Base-by-base conservation (phyloP, 2,888 invertebrate species). In the Cerastis leucographa region DNA sequence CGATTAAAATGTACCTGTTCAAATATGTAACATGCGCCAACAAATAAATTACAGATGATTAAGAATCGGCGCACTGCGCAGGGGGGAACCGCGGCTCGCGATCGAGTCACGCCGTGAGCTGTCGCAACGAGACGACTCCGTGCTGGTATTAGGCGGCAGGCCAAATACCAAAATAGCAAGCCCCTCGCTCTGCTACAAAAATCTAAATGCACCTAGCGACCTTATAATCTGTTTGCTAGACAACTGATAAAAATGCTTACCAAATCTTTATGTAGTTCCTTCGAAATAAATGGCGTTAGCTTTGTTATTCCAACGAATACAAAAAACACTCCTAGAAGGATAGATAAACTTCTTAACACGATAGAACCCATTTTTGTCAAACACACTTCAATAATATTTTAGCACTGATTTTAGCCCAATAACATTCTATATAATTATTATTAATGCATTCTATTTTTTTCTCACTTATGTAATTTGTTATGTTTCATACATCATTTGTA, bases 261-360 rank as follows among this genome's bases (percentile, higher is more conserved):
- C 98, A 99, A 97, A 97, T 99, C 99, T 97, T 99, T 99, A 95
- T 99, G 99, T 84, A 99, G 97, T 95, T 99, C 99, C 97, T 99
- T 99, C 90, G 99, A 99, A 87, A 99, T 97, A 90, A 98, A 97
- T 86, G 99, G 99, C 83, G 99, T 98, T 84, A 99, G 96, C 97
- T 99, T 99, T 92, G 99, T 98, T 78, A 98, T 98, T 78, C 99
- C 99, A 87, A 99, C 99, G 94, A 99, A 99, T 92, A 99, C 98
- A 95, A 99, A 99, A 97, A 99, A 99, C 90, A 99, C 97, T 81
- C 99, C 99, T 92, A 99, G 97, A 72, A 99, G 97, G 90, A 99
- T 97, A 71, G 99, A 99, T 90, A 99, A 97, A 93, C 99, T 99
- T 96, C 98, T 98, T 84, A 99, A 96, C 88, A 99, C 99, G 90